Evolutionary conservation across 2,113 vertebrate genomes (phyloP).

Genomic region (Calonectris borealis): DNA sequence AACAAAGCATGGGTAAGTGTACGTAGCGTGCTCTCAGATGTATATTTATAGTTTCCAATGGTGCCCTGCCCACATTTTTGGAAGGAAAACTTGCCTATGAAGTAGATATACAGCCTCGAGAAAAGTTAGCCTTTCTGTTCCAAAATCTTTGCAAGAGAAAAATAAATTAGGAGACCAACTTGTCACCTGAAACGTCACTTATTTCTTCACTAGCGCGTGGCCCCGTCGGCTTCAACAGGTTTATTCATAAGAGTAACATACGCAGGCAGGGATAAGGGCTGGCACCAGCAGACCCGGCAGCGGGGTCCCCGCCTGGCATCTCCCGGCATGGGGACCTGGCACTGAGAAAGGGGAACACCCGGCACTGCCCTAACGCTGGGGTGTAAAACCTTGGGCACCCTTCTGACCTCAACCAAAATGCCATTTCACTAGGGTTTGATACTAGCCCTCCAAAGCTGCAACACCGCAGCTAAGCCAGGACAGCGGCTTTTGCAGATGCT

Average conservation of each 20-base stretch:
- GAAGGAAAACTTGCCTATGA: background rate
- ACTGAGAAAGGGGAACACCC: background rate
- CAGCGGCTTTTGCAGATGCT: background rate
- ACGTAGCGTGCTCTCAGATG: background rate
- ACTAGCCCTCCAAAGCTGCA: background rate
- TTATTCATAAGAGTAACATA: background rate
- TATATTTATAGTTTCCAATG: background rate
- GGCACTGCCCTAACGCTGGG: background rate
- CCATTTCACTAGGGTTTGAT: rapidly evolving
- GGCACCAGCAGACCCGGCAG: background rate
- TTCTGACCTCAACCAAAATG: rapidly evolving
- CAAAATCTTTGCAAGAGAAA: background rate
- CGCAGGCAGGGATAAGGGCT: background rate
- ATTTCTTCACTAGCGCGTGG: rapidly evolving
- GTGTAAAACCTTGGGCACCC: background rate
- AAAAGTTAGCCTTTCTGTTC: background rate
- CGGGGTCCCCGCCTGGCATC: background rate
- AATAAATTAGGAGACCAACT: background rate
- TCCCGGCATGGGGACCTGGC: background rate
- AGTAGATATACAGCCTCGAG: background rate
- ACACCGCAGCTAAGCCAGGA: background rate
- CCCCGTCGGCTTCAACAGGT: background rate
- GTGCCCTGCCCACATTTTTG: background rate
- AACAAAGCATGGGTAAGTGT: background rate
- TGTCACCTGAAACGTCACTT: background rate